Conservation (phyloP, 2,888 invertebrate genomes). For the Sesia bembeciformis region DNA sequence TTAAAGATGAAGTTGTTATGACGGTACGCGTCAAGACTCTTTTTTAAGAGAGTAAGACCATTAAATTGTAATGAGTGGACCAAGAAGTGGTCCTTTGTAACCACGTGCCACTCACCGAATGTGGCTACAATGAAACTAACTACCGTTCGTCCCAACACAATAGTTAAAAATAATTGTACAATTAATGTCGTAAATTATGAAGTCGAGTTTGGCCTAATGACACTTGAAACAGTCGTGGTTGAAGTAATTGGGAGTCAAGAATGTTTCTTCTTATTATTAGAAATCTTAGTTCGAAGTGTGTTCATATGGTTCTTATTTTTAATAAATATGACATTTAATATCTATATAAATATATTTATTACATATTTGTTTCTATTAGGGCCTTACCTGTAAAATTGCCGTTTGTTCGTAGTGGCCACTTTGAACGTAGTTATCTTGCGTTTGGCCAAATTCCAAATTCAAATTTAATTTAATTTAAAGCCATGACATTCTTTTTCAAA, state of each 20-base stretch:
- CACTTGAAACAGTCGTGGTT: conserved; percentile 48
- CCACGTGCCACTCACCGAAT: conserved; percentile 63
- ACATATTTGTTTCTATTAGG: background rate
- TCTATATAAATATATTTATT: background rate
- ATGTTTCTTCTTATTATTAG: conserved; percentile 26
- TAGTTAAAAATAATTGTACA: conserved; percentile 66
- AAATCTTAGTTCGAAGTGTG: conserved; percentile 20
- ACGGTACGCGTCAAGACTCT: conserved; percentile 51
- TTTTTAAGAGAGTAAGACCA: conserved; percentile 57
- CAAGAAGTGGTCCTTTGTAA: conserved; percentile 57
- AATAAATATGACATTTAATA: background rate
- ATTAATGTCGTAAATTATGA: conserved; percentile 45
- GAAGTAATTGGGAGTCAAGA: conserved; percentile 55
- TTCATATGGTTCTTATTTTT: background rate
- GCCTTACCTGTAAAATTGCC: no score
- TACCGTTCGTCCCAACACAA: conserved; percentile 65
- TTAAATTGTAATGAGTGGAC: conserved; percentile 71
- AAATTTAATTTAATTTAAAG: no score
- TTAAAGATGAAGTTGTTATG: conserved; percentile 16
- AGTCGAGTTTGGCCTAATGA: conserved; percentile 31
- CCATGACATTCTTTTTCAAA: no score
- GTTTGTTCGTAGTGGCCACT: no score
- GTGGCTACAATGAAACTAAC: conserved; percentile 53
- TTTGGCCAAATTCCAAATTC: no score
- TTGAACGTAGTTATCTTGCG: no score